Evolutionary conservation across 37 sponge, comb jelly and placozoan species (phyloP).

Genomic region (Tethya wilhelma): DNA sequence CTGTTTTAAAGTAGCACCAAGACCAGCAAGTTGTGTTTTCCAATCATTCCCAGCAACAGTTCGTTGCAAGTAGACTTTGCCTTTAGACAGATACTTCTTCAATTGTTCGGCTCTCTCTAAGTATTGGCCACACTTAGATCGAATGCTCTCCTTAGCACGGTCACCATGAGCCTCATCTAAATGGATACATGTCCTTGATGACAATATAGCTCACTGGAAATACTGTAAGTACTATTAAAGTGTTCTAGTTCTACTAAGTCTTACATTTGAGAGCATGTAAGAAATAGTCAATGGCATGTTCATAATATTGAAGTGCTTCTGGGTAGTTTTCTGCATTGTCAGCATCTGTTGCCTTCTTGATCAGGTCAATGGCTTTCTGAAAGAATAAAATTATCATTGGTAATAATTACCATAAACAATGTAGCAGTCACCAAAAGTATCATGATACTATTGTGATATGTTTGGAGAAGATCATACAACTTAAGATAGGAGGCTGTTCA

Average conservation of each 20-base stretch:
- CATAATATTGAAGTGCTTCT: constrained; percentile 86
- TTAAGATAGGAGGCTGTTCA: too few species aligned
- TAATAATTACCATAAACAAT: neutral
- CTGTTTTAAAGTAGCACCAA: too few species aligned
- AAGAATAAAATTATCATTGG: neutral
- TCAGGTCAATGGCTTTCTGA: constrained; percentile 98
- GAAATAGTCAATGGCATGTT: constrained; percentile 95
- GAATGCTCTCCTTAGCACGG: constrained; percentile 82
- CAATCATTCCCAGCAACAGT: constrained; percentile 25
- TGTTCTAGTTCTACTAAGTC: too few species aligned
- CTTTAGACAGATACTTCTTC: constrained; percentile 77
- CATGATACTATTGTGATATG: too few species aligned
- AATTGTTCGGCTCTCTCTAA: constrained; percentile 95
- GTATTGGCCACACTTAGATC: constrained; percentile 76
- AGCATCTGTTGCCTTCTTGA: constrained; percentile 92
- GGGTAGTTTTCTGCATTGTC: constrained; percentile 91
- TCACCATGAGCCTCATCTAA: constrained; percentile 94
- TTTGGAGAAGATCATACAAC: too few species aligned
- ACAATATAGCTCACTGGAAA: neutral
- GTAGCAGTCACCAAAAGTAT: neutral
- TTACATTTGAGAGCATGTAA: constrained; percentile 98
- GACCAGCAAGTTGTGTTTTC: constrained; percentile 27
- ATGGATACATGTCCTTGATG: neutral
- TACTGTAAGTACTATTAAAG: neutral
- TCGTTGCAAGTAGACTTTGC: constrained; percentile 8